These are phyloP conservation scores for Plectrocnemia conspersa DNA, from an alignment of 1,140 invertebrate species.

Conservation along the genomic window DNA sequence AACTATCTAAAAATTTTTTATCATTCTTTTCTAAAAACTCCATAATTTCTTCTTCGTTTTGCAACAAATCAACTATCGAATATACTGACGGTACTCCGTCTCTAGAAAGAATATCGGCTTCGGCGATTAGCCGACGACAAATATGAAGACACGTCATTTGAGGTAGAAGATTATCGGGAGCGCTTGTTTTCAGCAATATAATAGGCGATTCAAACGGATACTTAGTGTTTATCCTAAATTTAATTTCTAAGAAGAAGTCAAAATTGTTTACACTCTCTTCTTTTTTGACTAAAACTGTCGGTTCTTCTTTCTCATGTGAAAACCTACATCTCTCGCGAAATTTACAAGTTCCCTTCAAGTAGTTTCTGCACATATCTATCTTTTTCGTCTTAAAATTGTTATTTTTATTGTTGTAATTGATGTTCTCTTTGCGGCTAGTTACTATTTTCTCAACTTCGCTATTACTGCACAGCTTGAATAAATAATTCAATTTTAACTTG, in stretches of 20 bases:
- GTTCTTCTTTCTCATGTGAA: constrained; percentile 57
- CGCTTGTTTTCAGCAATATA: constrained; percentile 60
- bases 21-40: constrained; percentile 55
- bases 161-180: constrained; percentile 53
- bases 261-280: constrained; percentile 39
- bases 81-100: constrained; percentile 65
- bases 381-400: constrained; percentile 49
- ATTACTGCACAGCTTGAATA: constrained; percentile 57
- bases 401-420: constrained; percentile 43
- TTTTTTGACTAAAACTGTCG: constrained; percentile 35
- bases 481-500: constrained; percentile 61
- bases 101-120: constrained; percentile 58
- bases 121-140: constrained; percentile 57
- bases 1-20: constrained; percentile 52
- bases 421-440: constrained; percentile 40
- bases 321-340: constrained; percentile 68
- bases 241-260: constrained; percentile 62
- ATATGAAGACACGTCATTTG: constrained; percentile 58
- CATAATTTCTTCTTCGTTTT: constrained; percentile 62
- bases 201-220: constrained; percentile 69
- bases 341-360: constrained; percentile 61
- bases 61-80: constrained; percentile 62
- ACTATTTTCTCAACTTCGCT: constrained; percentile 46
- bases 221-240: constrained; percentile 62
- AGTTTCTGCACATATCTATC: constrained; percentile 64